A percentile compares a stretch with the other conserved stretches of the same genome.
These are phyloP conservation scores for Sceloporus tristichus DNA, from an alignment of 2,113 vertebrate species.

Conservation along the genomic window DNA sequence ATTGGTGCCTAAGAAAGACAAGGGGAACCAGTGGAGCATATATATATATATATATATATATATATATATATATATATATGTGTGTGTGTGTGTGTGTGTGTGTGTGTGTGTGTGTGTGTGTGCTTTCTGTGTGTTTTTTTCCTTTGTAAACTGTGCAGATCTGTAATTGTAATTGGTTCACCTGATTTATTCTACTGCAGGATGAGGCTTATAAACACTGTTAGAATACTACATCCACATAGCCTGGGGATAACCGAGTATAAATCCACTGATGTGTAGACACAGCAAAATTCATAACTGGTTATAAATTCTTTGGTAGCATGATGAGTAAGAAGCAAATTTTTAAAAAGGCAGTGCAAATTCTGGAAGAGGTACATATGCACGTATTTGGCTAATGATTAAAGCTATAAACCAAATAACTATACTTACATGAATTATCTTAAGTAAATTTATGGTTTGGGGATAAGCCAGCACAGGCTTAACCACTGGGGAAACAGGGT, in stretches of 20 bases:
- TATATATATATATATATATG: no score
- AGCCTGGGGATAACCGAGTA: neutral
- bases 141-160: no score
- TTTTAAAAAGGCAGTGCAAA: neutral
- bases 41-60: no score
- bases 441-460: neutral
- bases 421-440: neutral
- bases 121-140: no score
- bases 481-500: no score
- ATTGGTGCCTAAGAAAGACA: no score
- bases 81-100: no score
- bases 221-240: neutral
- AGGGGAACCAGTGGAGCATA: no score
- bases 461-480: no score
- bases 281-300: constrained; percentile 10
- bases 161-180: neutral
- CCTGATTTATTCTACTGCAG: neutral
- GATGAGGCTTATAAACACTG: neutral
- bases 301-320: neutral
- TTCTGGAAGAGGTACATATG: neutral
- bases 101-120: no score
- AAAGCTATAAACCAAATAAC: neutral
- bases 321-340: neutral
- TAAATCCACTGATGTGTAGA: neutral
- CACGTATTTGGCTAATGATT: neutral